Evolutionary conservation across 2,888 invertebrate genomes (phyloP), one percentile per base, ranked within the genome.

Genomic region (Leucoptera coffeella): DNA sequence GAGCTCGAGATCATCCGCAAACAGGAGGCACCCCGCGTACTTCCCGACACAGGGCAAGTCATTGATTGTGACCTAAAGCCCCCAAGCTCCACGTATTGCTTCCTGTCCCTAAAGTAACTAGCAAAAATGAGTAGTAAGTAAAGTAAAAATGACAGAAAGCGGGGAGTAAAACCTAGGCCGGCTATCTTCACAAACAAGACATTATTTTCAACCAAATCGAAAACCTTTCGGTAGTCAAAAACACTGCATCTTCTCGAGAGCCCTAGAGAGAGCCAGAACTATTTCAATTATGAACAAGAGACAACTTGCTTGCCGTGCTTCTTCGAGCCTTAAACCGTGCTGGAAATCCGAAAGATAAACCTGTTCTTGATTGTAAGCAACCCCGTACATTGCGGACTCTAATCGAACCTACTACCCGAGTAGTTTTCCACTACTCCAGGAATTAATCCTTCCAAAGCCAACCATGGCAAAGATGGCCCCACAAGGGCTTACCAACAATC

Each of bases 161-260:
- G 19, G 4, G 29, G 29, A 14, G 26, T 23, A 11, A 10, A 26
- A 5, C 29, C 29, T 8, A 27, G 12, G 7, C 12, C 10, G 7
- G 26, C 23, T 8, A 29, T 23, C 15, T 29, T 29, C 10, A 7
- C 14, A 10, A 29, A 9, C 9, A 29, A 14, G 13, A 29, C 19
- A 25, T 29, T 23, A 14, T 29, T 29, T 14, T 29, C 29, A 3
- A 29, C 29, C 7, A 12, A 14, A 13, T 29, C 26, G 14, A 29
- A 29, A 3, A 26, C 29, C 14, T 25, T 29, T 10, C 13, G 10
- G 20, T 14, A 29, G 17, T 29, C 29, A 12, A 29, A 29, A 13
- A 29, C 6, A 21, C 25, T 2, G 15, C 29, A 25, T 29, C 29
- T 13, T 25, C 29, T 12, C 25, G 25, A n/a, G n/a, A n/a, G 4